These are phyloP conservation scores for Chelonia mydas DNA, from an alignment of 2,797 vertebrate species.

Conservation along the genomic window DNA sequence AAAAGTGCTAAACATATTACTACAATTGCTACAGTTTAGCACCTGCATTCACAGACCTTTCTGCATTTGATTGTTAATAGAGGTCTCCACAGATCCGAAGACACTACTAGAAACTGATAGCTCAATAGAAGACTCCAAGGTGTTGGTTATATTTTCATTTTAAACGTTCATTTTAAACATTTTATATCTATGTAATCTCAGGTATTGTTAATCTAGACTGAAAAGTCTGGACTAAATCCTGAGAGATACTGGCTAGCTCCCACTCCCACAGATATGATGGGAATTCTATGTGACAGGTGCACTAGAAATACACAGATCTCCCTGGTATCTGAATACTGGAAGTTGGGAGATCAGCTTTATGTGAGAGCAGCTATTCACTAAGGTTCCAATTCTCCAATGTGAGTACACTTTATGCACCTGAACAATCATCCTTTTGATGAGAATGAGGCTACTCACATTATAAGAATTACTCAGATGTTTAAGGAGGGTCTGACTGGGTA, in stretches of 20 bases:
- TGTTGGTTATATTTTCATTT: not conserved
- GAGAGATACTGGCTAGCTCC: conserved; percentile 2
- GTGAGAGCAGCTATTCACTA: not conserved
- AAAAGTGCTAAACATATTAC: not conserved
- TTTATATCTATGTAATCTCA: not conserved
- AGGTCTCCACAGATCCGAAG: not conserved
- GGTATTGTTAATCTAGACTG: not conserved
- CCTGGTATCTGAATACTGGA: not conserved
- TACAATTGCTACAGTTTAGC: not conserved
- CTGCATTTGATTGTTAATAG: not conserved
- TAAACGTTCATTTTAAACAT: not conserved
- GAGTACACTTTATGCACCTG: not conserved
- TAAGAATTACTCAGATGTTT: not conserved
- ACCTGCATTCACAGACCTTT: not conserved
- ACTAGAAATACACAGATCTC: too few species aligned
- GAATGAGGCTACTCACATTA: not conserved
- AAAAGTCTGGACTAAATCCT: conserved; percentile 12
- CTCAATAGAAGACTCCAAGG: not conserved
- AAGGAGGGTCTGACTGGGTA: not conserved
- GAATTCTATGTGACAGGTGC: not conserved
- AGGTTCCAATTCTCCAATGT: not conserved
- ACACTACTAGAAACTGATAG: not conserved
- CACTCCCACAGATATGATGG: not conserved
- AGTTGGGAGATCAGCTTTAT: not conserved
- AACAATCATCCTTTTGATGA: not conserved